These are phyloP conservation scores for Cladopsammia gracilis DNA, from an alignment of 64 coral and sea anemone genomes.

Conservation along the genomic window DNA sequence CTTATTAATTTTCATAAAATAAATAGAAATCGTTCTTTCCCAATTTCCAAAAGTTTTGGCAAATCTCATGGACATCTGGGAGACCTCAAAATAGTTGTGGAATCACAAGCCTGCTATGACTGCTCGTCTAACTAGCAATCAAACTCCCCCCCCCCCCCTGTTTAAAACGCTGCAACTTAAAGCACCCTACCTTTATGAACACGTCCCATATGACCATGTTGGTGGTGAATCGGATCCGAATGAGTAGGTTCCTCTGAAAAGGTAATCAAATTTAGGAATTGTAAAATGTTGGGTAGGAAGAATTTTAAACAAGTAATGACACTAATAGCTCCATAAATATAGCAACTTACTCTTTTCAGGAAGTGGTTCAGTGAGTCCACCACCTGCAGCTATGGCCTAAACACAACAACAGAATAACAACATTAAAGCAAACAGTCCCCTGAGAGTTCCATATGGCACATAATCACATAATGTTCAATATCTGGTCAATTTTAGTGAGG, in stretches of 20 bases:
- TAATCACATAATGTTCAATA: background rate
- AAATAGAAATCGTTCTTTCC: too few species aligned
- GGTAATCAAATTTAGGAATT: background rate
- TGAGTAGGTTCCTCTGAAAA: conserved; percentile 29
- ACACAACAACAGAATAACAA: background rate
- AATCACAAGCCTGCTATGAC: too few species aligned
- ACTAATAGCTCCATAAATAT: too few species aligned
- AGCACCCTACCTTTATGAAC: conserved; percentile 90
- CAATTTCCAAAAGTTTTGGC: too few species aligned
- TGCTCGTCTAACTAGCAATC: too few species aligned
- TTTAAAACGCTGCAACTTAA: too few species aligned
- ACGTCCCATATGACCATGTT: conserved; percentile 83
- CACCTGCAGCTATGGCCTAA: conserved; percentile 85
- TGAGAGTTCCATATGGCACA: background rate
- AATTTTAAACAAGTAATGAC: background rate
- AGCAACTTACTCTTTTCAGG: conserved; percentile 88
- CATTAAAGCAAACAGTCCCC: background rate
- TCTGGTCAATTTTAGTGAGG: background rate
- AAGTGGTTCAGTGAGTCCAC: conserved; percentile 89
- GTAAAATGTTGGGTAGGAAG: background rate
- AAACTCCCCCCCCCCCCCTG: too few species aligned
- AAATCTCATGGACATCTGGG: too few species aligned
- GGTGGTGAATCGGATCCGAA: conserved; percentile 12
- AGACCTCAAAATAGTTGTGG: too few species aligned
- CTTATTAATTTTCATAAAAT: too few species aligned